Evolutionary conservation across 2,888 invertebrate species (phyloP).

Genomic region (Leptodirus hochenwartii): DNA sequence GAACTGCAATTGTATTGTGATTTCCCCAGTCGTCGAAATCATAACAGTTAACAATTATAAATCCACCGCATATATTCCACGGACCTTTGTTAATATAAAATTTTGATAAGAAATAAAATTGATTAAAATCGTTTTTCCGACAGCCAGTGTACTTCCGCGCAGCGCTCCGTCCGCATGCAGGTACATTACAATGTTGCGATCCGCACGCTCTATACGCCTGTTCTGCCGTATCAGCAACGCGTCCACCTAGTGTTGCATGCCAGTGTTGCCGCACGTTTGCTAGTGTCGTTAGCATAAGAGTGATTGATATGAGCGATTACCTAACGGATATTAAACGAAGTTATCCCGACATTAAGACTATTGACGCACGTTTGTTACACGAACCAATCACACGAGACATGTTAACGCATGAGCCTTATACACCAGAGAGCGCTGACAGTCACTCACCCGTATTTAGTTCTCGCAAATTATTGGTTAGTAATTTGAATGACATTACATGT

Average conservation of each 20-base stretch:
- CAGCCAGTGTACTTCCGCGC: conserved; percentile 69
- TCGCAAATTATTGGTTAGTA: no score
- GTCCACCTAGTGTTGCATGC: no score
- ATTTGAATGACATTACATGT: no score
- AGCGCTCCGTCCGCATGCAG: conserved; percentile 53
- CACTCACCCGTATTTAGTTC: no score
- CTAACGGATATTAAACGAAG: conserved; percentile 18
- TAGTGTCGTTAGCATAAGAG: conserved; percentile 26
- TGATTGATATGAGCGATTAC: conserved; percentile 25
- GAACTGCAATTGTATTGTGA: no score
- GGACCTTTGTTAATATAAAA: no score
- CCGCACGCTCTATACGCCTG: conserved; percentile 27
- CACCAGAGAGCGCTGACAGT: conserved; percentile 67
- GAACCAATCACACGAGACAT: conserved; percentile 29
- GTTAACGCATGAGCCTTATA: conserved; percentile 48
- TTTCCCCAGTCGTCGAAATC: no score
- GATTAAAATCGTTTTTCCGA: no score
- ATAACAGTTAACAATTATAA: no score
- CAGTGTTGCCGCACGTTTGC: conserved; percentile 27
- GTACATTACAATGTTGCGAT: conserved; percentile 49
- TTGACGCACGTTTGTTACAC: conserved; percentile 31
- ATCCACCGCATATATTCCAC: no score
- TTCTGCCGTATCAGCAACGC: conserved; percentile 29
- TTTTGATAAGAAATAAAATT: no score
- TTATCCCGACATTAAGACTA: conserved; percentile 18